Percentiles rank a stretch among this genome's conserved stretches.
These are phyloP conservation scores for Sterrhoptilus dennistouni DNA, from an alignment of 2,113 vertebrate species.

Conservation along the genomic window DNA sequence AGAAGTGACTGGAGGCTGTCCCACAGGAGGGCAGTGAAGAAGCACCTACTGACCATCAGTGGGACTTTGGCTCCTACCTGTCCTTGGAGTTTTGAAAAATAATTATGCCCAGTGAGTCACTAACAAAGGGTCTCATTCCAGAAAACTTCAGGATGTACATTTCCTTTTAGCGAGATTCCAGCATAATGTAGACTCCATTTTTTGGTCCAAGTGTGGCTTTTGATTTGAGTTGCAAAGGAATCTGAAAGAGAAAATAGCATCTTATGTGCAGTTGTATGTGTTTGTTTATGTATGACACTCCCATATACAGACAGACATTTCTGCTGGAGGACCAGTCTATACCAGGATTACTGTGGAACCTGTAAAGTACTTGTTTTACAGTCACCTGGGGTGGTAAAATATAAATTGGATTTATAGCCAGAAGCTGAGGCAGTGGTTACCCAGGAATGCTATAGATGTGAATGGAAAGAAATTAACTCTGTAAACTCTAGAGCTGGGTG, in stretches of 20 bases:
- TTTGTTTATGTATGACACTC: not conserved
- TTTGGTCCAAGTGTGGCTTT: conserved; percentile 84
- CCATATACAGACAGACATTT: not conserved
- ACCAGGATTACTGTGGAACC: not conserved
- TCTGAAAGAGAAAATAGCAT: conserved; percentile 71
- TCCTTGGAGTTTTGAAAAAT: not conserved
- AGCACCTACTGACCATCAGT: not conserved
- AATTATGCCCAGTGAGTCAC: not conserved
- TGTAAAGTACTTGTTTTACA: conserved; percentile 14
- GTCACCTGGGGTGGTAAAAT: not conserved
- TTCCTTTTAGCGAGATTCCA: conserved; percentile 69
- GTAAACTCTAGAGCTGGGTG: not conserved
- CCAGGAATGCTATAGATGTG: not conserved
- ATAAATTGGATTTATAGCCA: conserved; percentile 16
- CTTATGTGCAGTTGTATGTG: not conserved
- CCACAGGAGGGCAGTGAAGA: not conserved
- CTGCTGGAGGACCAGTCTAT: not conserved
- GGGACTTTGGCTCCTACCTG: not conserved
- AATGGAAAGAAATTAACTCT: conserved; percentile 29
- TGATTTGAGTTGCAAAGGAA: conserved; percentile 89
- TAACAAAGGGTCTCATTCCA: not conserved
- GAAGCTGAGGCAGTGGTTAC: not conserved
- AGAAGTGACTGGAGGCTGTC: not conserved
- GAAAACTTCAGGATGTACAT: not conserved
- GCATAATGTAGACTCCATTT: conserved; percentile 84